phyloP scores from a whole-genome alignment of 2,797 vertebrate genomes.

The Peromyscus attwateri region DNA sequence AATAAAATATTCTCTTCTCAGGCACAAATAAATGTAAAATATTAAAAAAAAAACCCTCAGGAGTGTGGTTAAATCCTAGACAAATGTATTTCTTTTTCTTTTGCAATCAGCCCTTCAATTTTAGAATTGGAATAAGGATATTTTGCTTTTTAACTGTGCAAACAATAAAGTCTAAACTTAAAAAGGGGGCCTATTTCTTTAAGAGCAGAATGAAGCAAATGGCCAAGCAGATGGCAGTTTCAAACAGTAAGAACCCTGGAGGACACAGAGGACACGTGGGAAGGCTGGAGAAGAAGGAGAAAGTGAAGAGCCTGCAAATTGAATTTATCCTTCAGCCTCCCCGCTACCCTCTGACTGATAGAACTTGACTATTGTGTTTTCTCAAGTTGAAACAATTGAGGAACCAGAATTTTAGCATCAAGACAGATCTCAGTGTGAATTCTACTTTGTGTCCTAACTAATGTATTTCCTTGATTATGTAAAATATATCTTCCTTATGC shows the following conservation, averaged over 20 bases:
- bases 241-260: constrained; percentile 48
- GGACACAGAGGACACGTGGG: neutral
- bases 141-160: neutral
- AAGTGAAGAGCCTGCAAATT: constrained; percentile 46
- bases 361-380: neutral
- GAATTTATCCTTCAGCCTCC: neutral
- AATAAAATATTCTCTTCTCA: neutral
- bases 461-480: neutral
- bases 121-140: constrained; percentile 7
- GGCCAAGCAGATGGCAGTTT: constrained; percentile 62
- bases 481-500: neutral
- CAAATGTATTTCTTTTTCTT: neutral
- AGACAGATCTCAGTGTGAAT: neutral
- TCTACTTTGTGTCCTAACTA: neutral
- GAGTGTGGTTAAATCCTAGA: neutral
- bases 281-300: constrained; percentile 11
- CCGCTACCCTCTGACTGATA: neutral
- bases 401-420: neutral
- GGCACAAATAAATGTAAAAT: neutral
- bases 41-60: neutral
- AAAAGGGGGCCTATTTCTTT: constrained; percentile 19
- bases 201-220: constrained; percentile 59
- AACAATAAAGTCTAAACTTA: neutral
- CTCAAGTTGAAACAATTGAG: neutral
- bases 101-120: constrained; percentile 22